These are phyloP conservation scores for Gasterosteus aculeatus DNA, from an alignment of 2,113 vertebrate species.

Conservation along the genomic window DNA sequence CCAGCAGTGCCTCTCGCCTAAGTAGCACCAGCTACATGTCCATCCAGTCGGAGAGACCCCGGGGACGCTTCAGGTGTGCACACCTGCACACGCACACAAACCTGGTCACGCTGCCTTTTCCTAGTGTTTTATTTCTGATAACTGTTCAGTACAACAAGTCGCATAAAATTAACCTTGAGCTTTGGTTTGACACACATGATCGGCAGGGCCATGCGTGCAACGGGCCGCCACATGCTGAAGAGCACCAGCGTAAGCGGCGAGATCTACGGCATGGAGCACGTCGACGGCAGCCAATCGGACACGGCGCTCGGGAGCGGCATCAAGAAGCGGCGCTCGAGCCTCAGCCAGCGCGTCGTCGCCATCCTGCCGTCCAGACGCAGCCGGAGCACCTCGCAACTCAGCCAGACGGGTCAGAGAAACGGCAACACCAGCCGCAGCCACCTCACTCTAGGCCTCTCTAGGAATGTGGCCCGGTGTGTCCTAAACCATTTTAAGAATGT, in stretches of 20 bases:
- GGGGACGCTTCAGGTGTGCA: slow-evolving; percentile 91
- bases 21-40: slow-evolving; percentile 99
- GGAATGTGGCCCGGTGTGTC: not conserved
- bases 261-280: slow-evolving; percentile 94
- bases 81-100: not conserved
- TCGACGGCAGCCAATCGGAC: slow-evolving; percentile 97
- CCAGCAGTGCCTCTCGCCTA: slow-evolving; percentile 99
- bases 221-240: slow-evolving; percentile 92
- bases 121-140: not conserved
- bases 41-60: slow-evolving; percentile 96
- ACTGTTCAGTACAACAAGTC: not conserved
- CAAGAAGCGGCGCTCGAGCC: slow-evolving; percentile 95
- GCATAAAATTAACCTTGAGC: not conserved
- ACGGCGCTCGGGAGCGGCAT: slow-evolving; percentile 92
- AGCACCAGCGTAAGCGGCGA: slow-evolving; percentile 98
- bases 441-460: not conserved
- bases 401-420: slow-evolving; percentile 90
- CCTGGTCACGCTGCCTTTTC: not conserved
- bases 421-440: not conserved
- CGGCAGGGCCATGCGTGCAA: slow-evolving; percentile 92
- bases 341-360: slow-evolving; percentile 96
- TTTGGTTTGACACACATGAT: not conserved
- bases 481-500: not conserved
- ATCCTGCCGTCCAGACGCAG: slow-evolving; percentile 89
- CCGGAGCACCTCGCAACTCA: slow-evolving; percentile 96